Conservation (phyloP, 2,797 vertebrate genomes). For the Sebastes melanostomus region DNA sequence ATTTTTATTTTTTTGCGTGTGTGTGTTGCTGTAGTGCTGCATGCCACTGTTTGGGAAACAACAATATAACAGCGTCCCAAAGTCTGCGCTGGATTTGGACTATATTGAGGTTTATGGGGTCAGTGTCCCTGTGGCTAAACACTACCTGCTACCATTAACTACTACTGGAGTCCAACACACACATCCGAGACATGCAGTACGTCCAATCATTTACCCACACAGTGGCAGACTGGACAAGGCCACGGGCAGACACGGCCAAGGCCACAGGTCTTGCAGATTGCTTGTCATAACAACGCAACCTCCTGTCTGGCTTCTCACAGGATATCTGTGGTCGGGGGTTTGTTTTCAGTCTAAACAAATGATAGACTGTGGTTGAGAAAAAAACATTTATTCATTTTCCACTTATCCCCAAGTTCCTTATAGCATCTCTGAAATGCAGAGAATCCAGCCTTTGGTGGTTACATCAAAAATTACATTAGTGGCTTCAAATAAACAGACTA, state of each 20-base stretch:
- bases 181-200: not conserved
- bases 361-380: not conserved
- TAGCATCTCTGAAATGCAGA: not conserved
- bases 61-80: constrained; percentile 31
- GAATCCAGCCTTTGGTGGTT: not conserved
- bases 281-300: constrained; percentile 59
- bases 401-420: not conserved
- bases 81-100: constrained; percentile 26
- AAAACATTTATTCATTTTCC: constrained; percentile 1
- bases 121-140: constrained; percentile 35
- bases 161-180: constrained; percentile 4
- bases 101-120: constrained; percentile 54
- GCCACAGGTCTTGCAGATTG: constrained; percentile 49
- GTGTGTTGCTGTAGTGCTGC: not conserved
- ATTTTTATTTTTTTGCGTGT: not conserved
- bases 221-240: constrained; percentile 59
- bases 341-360: constrained; percentile 24
- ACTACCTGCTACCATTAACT: constrained; percentile 54
- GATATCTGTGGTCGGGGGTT: constrained; percentile 36
- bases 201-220: constrained; percentile 26
- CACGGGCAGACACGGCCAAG: constrained; percentile 38
- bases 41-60: constrained; percentile 28
- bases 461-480: not conserved
- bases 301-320: constrained; percentile 55
- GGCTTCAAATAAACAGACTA: not conserved